Base-by-base conservation (phyloP, 64 coral and sea anemone species). In the Actinia equina region DNA sequence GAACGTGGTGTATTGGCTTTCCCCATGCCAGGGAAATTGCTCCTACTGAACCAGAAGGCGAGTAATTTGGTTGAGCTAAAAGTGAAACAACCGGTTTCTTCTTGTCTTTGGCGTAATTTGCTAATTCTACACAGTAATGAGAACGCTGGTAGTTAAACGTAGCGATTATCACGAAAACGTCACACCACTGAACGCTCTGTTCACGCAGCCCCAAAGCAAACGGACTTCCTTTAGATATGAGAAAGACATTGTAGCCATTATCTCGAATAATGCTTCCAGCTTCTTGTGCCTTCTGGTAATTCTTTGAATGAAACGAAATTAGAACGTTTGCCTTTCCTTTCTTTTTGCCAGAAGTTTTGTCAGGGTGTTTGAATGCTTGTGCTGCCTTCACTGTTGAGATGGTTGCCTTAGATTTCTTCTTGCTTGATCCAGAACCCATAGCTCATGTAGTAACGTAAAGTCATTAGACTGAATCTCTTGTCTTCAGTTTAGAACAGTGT, bases 101-200 rank as follows among this genome's bases (percentile, higher is more conserved):
- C 70, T 45, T 94, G 20, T 90, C 88, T 42, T 94, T 94, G 17
- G 93, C 93, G 43, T 94, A 94, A 67, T 94, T 91, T n/a, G 89
- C 85, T 19, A 94, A 74, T 60, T 94, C 93, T 2, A 88, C 84
- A 61, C 88, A 94, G 43, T 86, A 79, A 79, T 82, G 63, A 18
- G 85, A 84, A 44, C 89, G 88, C 58, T 94, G 93, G 85, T 94
- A 94, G 63, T 86, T 87, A 59, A 94, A 82, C 42, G 93, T 90
- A 71, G 85, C 89, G 25, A 94, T 62, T 17, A 91, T 6, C n/a
- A 94, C 85, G 26, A 94, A 90, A 18, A 88, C 63, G 43, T 65
- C 57, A 84, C 84, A 90, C 93, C 93, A 94, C n/a, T 87, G 86
- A 20, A 91, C 85, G 17, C 56, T 74, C 61, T 74, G 52, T 84